A percentile compares a stretch with the other conserved stretches of the same genome.
These are phyloP conservation scores for Bombus haemorrhoidalis DNA, from an alignment of 1,140 invertebrate species.

Conservation along the genomic window DNA sequence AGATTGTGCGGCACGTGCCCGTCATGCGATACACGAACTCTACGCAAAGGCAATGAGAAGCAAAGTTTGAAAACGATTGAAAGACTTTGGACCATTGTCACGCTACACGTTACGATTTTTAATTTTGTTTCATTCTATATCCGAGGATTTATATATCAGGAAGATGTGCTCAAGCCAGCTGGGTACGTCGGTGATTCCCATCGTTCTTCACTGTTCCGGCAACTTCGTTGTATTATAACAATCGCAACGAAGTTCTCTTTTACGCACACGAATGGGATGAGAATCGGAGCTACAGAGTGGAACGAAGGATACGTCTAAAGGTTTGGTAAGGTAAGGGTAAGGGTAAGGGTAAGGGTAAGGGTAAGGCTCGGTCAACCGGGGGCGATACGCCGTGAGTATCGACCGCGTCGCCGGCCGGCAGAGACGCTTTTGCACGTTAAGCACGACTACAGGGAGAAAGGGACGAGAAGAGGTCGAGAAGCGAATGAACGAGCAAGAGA, in stretches of 20 bases:
- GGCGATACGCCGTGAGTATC: slow-evolving; percentile 74
- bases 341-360: slow-evolving; percentile 55
- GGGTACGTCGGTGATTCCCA: slow-evolving; percentile 8
- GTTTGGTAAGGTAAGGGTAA: slow-evolving; percentile 53
- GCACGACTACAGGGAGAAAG: slow-evolving; percentile 40
- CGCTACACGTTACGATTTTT: not conserved
- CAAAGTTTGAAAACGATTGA: not conserved
- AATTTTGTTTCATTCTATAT: not conserved
- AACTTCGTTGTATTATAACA: not conserved
- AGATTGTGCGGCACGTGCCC: slow-evolving; percentile 16
- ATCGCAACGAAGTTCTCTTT: not conserved
- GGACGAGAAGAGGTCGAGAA: slow-evolving; percentile 2
- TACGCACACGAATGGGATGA: not conserved
- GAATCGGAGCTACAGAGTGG: not conserved
- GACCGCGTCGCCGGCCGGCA: slow-evolving; percentile 74
- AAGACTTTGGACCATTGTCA: not conserved
- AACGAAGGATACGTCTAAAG: slow-evolving; percentile 28
- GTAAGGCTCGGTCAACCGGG: slow-evolving; percentile 66
- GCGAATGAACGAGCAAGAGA: slow-evolving; percentile 4
- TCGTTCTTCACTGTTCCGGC: not conserved
- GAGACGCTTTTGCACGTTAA: slow-evolving; percentile 70
- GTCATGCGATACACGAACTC: slow-evolving; percentile 10
- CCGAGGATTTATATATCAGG: not conserved
- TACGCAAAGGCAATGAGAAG: not conserved
- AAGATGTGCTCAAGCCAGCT: slow-evolving; percentile 27